These are phyloP conservation scores for Sebastes jordani DNA, from an alignment of 2,797 vertebrate genomes.

Conservation along the genomic window DNA sequence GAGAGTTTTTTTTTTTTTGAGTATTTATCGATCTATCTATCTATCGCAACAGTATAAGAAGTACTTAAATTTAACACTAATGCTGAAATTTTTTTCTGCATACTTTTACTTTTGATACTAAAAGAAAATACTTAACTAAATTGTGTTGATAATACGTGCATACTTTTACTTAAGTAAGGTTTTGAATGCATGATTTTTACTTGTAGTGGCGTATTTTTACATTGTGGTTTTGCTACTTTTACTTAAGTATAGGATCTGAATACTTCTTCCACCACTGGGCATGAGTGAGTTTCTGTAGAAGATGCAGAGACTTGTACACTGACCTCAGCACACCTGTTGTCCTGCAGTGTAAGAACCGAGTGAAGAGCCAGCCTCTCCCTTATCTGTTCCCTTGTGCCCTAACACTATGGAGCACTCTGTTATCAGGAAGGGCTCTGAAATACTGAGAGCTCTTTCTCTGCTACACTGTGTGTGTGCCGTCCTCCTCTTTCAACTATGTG, in stretches of 20 bases:
- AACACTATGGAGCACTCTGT: background rate
- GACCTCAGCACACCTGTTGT: background rate
- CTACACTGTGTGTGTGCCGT: background rate
- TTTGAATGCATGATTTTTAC: background rate
- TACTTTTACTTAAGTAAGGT: background rate
- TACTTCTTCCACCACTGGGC: background rate
- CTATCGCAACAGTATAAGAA: background rate
- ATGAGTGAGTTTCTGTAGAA: background rate
- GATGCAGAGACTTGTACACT: background rate
- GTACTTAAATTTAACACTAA: background rate
- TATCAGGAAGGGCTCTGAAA: background rate
- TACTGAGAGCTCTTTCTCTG: background rate
- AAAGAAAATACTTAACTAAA: background rate
- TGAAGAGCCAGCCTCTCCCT: background rate
- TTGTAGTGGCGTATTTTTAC: background rate
- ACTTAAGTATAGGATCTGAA: background rate
- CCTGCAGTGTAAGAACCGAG: background rate
- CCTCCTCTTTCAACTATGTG: constrained; percentile 5
- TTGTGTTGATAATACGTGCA: background rate
- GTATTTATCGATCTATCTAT: background rate
- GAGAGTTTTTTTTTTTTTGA: no score
- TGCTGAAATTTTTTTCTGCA: background rate
- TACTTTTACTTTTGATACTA: background rate
- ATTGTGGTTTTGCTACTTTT: background rate
- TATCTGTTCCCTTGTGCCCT: background rate